Evolutionary conservation across 1,140 invertebrate species (phyloP).

Genomic region (Chlorops oryzae): DNA sequence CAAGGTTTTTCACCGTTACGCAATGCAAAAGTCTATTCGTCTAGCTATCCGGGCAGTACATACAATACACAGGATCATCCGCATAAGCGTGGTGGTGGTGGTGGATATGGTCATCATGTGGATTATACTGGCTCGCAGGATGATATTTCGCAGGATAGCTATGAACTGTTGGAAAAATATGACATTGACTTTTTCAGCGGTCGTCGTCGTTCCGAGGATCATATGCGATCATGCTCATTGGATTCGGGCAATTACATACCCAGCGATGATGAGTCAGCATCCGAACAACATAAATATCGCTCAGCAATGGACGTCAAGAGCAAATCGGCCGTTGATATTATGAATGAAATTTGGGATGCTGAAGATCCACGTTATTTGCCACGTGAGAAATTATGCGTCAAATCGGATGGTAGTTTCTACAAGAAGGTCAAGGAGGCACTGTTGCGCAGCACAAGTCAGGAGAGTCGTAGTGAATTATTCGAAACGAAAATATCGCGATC

Average conservation of each 20-base stretch:
- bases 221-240: conserved; percentile 59
- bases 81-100: conserved; percentile 57
- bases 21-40: conserved; percentile 64
- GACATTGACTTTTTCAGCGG: conserved; percentile 56
- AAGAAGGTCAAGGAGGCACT: conserved; percentile 58
- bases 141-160: conserved; percentile 82
- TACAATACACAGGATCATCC: conserved; percentile 48
- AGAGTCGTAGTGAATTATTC: conserved; percentile 61
- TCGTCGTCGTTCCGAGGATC: conserved; percentile 40
- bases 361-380: conserved; percentile 63
- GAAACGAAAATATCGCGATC: conserved; percentile 58
- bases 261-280: conserved; percentile 58
- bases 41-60: conserved; percentile 75
- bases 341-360: conserved; percentile 58
- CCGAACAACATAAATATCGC: conserved; percentile 50
- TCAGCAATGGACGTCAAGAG: conserved; percentile 50
- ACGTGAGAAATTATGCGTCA: conserved; percentile 59
- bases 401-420: conserved; percentile 63
- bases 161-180: conserved; percentile 73
- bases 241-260: conserved; percentile 64
- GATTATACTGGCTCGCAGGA: conserved; percentile 69
- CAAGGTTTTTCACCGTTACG: conserved; percentile 40
- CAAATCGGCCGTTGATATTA: conserved; percentile 52
- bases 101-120: conserved; percentile 56
- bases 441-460: conserved; percentile 59